Evolutionary conservation across 2,888 invertebrate genomes (phyloP), one percentile per base, ranked within the genome.

Genomic region (Ochropacha duplaris): DNA sequence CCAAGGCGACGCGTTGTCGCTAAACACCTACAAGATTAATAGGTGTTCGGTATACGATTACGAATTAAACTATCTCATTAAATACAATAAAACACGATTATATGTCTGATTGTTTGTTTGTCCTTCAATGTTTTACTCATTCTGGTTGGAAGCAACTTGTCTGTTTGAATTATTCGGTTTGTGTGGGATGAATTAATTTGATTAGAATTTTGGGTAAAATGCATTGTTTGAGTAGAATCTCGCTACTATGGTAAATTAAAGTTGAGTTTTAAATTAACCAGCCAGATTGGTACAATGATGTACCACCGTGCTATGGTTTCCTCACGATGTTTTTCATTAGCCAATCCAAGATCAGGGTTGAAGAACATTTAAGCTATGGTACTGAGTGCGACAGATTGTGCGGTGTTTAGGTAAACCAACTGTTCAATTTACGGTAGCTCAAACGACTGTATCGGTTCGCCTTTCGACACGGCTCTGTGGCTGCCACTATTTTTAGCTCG

Each of bases 401-500:
- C 12, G 12, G 36, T 36, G 36, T 36, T 36, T 44, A 19, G 2
- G 44, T 19, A 44, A 44, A 44, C 1, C 39, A 19, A 44, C 9
- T 44, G 44, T 44, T 44, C 44, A 44, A 1, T 19, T 19, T 44
- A 44, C 44, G 44, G 44, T 44, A 44, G 44, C 44, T 19, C 16
- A 8, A 6, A 9, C 44, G 8, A 19, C 39, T 39, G 39, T 39
- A 39, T 5, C n/a, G 16, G 19, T 44, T 19, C 44, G 19, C 44
- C 44, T 44, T 44, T 44, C 44, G 44, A 19, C 44, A 44, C 44
- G 44, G 44, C 44, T 44, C 39, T 39, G 9, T 44, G 16, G 44
- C 44, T 44, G 44, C 44, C 44, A 44, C 44, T 44, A 44, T 44
- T 44, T 24, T 26, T 24, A 31, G 31, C 31, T 57, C 57, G 52